Evolutionary conservation across 2,113 vertebrate genomes (phyloP).

Genomic region (Zapus hudsonius): DNA sequence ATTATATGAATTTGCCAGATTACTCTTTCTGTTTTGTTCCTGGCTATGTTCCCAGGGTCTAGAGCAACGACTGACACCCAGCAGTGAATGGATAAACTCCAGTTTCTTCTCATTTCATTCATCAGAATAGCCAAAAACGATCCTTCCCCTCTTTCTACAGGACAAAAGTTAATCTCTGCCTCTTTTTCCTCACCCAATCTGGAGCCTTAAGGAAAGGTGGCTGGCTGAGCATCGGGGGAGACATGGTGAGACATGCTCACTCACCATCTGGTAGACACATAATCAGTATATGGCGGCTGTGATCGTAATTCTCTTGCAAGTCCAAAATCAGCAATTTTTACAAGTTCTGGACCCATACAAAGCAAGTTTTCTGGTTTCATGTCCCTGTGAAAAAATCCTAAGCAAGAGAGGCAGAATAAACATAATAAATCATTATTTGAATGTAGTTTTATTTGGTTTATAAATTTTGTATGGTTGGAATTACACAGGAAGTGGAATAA

Average conservation of each 20-base stretch:
- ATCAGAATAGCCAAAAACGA: background rate
- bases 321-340: constrained; percentile 99
- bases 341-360: constrained; percentile 97
- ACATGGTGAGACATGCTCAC: constrained; percentile 55
- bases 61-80: background rate
- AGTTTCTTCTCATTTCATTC: background rate
- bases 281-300: constrained; percentile 97
- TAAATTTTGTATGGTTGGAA: background rate
- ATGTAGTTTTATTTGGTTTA: background rate
- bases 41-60: background rate
- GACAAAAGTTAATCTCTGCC: background rate
- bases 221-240: background rate
- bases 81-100: background rate
- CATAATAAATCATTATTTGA: background rate
- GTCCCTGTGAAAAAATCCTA: constrained; percentile 97
- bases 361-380: constrained; percentile 99
- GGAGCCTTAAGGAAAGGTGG: background rate
- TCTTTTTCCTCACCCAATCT: background rate
- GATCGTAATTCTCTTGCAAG: constrained; percentile 97
- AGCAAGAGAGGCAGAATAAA: constrained; percentile 45
- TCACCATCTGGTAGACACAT: constrained; percentile 98
- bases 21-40: background rate
- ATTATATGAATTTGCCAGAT: no score
- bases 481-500: no score
- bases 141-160: background rate